Conservation (phyloP, 1,140 invertebrate genomes). For the Caenorhabditis briggsae region DNA sequence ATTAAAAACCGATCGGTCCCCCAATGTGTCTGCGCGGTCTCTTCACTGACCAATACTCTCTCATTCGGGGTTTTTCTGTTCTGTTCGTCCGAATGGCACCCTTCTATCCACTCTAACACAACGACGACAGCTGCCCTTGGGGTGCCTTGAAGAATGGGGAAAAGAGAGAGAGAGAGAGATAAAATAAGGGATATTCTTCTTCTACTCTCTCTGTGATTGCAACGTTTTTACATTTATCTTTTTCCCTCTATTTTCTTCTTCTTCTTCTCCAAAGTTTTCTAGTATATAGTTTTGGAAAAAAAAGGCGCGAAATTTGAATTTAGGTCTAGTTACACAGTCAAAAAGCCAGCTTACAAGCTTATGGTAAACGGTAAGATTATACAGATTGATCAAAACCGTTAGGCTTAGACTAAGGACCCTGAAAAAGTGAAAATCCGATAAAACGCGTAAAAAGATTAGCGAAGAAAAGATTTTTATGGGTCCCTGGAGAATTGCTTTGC, state of each 20-base stretch:
- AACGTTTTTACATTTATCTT: slow-evolving; percentile 45
- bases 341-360: no score
- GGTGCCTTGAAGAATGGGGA: neutral
- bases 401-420: no score
- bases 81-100: slow-evolving; percentile 22
- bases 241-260: neutral
- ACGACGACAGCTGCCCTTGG: slow-evolving; percentile 47
- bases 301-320: no score
- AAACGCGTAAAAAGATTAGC: no score
- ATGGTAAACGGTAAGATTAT: no score
- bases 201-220: neutral
- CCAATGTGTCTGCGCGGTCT: neutral
- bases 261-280: neutral
- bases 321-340: no score
- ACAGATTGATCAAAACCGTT: no score
- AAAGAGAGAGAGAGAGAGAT: neutral
- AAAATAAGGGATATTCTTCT: neutral
- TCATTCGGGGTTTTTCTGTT: neutral
- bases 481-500: no score
- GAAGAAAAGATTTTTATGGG: no score
- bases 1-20: slow-evolving; percentile 49
- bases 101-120: no score
- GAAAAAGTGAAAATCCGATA: no score
- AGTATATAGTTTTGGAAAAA: no score
- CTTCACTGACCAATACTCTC: neutral